phyloP scores from a whole-genome alignment of 2,888 invertebrate species.

The Rhorus exstirpatorius region DNA sequence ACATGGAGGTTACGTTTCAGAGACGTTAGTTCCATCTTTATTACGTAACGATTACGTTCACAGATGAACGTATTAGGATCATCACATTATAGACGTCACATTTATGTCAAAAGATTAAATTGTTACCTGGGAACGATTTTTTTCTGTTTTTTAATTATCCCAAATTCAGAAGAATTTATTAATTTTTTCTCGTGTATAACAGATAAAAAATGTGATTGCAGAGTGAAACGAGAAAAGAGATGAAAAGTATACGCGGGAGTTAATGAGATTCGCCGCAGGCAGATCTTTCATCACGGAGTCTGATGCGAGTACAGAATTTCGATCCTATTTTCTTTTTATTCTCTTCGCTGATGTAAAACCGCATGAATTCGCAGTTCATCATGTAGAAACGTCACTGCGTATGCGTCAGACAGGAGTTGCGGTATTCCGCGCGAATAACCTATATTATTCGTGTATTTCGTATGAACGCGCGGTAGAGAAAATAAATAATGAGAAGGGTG shows the following conservation, averaged over 20 bases:
- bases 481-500: constrained; percentile 34
- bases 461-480: constrained; percentile 12
- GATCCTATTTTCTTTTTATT: constrained; percentile 7
- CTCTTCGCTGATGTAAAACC: neutral
- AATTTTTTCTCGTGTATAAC: neutral
- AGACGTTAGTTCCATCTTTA: too few species aligned
- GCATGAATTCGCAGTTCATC: neutral
- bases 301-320: constrained; percentile 1
- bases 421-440: neutral
- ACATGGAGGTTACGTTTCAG: too few species aligned
- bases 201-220: neutral
- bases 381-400: neutral
- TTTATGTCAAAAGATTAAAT: too few species aligned
- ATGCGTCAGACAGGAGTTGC: neutral
- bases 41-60: too few species aligned
- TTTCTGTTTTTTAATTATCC: too few species aligned
- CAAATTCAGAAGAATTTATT: too few species aligned
- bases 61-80: too few species aligned
- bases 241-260: constrained; percentile 21
- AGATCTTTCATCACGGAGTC: constrained; percentile 10
- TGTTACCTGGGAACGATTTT: too few species aligned
- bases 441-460: too few species aligned
- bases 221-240: constrained; percentile 26
- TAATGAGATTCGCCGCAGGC: constrained; percentile 39
- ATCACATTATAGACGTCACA: too few species aligned